These are phyloP conservation scores for Deilephila porcellus DNA, from an alignment of 2,888 invertebrate genomes.

Conservation along the genomic window DNA sequence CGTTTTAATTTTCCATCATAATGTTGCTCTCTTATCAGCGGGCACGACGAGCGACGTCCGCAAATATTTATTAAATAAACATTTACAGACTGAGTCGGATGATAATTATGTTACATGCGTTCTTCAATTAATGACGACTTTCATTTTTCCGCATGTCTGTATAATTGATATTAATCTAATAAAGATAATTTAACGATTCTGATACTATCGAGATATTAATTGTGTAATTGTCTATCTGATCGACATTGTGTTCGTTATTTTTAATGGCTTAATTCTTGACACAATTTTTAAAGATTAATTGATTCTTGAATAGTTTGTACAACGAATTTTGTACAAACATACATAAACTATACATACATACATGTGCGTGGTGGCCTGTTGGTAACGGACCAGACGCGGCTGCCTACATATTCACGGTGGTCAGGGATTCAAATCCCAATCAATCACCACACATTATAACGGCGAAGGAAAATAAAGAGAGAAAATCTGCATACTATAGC, in stretches of 20 bases:
- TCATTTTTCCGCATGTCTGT: neutral
- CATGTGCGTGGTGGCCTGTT: too few relatives aligned
- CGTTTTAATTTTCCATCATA: constrained; percentile 38
- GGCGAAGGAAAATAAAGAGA: too few relatives aligned
- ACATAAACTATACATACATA: too few relatives aligned
- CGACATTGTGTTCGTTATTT: neutral
- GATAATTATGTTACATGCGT: constrained; percentile 38
- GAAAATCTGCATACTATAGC: too few relatives aligned
- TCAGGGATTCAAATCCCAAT: too few relatives aligned
- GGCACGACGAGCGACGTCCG: constrained; percentile 4
- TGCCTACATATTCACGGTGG: too few relatives aligned
- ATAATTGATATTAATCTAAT: neutral
- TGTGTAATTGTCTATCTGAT: neutral
- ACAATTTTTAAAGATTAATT: neutral
- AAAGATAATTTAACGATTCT: constrained; percentile 13
- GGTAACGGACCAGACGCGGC: too few relatives aligned
- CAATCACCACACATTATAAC: too few relatives aligned
- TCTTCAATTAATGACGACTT: constrained; percentile 16
- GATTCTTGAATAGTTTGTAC: neutral
- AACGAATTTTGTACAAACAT: neutral
- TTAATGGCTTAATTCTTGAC: neutral
- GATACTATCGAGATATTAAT: neutral
- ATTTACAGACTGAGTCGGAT: constrained; percentile 32
- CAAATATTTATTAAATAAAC: constrained; percentile 45
- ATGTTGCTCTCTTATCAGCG: constrained; percentile 31